These are phyloP conservation scores for Listronotus oregonensis DNA, from an alignment of 1,140 invertebrate genomes.

Conservation along the genomic window DNA sequence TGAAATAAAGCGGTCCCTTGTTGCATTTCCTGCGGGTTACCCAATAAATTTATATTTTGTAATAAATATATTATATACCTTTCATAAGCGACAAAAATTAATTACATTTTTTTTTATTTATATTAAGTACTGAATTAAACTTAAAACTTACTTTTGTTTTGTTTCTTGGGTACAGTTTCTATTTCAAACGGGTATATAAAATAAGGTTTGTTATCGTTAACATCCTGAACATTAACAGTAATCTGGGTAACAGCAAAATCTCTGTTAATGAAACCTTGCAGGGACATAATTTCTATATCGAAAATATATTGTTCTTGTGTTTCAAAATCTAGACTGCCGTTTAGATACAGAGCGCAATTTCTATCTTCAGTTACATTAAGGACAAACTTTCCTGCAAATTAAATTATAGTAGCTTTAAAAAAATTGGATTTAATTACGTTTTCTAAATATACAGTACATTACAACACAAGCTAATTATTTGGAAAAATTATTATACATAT, in stretches of 20 bases:
- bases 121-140: too few relatives aligned
- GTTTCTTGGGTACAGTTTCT: neutral
- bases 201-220: slow-evolving; percentile 84
- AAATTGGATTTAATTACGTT: too few relatives aligned
- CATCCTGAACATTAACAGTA: slow-evolving; percentile 80
- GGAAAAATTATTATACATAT: too few relatives aligned
- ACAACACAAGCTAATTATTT: too few relatives aligned
- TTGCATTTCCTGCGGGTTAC: too few relatives aligned
- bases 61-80: too few relatives aligned
- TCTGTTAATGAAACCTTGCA: slow-evolving; percentile 77
- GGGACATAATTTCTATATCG: slow-evolving; percentile 75
- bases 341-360: slow-evolving; percentile 77
- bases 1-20: too few relatives aligned
- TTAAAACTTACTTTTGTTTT: neutral
- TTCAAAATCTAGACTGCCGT: slow-evolving; percentile 76
- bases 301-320: slow-evolving; percentile 72
- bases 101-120: too few relatives aligned
- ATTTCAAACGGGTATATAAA: slow-evolving; percentile 69
- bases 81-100: too few relatives aligned
- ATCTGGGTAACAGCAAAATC: slow-evolving; percentile 74
- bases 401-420: too few relatives aligned
- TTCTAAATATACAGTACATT: too few relatives aligned
- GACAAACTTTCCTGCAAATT: slow-evolving; percentile 68
- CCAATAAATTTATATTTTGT: too few relatives aligned
- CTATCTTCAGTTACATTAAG: slow-evolving; percentile 74